Percentiles rank a stretch among this genome's conserved stretches.
These are phyloP conservation scores for Allolobophora icterica DNA, from an alignment of 2,888 invertebrate genomes.

Conservation along the genomic window DNA sequence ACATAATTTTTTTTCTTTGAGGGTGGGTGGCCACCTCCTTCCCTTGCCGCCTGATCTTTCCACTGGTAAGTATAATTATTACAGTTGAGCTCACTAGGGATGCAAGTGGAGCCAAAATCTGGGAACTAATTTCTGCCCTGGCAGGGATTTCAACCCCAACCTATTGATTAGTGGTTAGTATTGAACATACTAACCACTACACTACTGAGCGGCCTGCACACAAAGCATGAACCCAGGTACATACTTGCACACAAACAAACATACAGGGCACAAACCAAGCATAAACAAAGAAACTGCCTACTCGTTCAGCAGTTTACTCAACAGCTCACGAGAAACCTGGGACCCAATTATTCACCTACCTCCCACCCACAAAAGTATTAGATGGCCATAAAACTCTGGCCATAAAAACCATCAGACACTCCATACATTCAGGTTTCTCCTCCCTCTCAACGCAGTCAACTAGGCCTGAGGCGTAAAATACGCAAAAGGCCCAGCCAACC, in stretches of 20 bases:
- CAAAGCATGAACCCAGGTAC: too few relatives aligned
- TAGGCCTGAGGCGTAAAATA: not conserved
- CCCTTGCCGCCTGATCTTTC: too few relatives aligned
- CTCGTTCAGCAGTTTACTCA: not conserved
- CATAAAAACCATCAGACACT: not conserved
- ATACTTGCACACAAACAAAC: not conserved
- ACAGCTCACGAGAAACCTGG: not conserved
- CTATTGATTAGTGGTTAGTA: too few relatives aligned
- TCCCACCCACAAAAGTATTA: not conserved
- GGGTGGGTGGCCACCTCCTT: too few relatives aligned
- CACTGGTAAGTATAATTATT: too few relatives aligned
- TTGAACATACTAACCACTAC: too few relatives aligned
- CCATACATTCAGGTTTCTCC: not conserved
- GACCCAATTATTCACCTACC: not conserved
- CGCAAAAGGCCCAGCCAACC: not conserved
- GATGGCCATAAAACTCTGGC: conserved; percentile 10
- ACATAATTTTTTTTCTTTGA: too few relatives aligned
- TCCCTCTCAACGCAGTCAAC: not conserved
- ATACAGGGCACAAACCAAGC: not conserved
- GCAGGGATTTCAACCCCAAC: too few relatives aligned
- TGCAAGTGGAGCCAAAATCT: too few relatives aligned
- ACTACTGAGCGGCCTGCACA: too few relatives aligned
- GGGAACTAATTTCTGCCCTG: too few relatives aligned
- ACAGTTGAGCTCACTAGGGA: too few relatives aligned
- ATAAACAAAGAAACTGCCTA: not conserved